Evolutionary conservation across 1,140 invertebrate species (phyloP).

Genomic region (Ceratina japonica): DNA sequence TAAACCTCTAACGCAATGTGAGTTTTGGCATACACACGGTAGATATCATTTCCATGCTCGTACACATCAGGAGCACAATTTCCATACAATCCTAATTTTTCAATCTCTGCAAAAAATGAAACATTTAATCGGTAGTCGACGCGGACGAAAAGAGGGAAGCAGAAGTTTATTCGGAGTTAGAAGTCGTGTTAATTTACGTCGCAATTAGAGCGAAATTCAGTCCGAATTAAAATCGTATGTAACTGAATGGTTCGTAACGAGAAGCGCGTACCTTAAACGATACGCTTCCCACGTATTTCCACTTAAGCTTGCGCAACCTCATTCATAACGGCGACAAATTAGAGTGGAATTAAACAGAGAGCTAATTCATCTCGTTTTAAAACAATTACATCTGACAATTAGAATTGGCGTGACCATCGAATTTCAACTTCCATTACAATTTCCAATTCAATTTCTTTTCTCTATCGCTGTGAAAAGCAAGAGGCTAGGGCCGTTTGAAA

Average conservation of each 20-base stretch:
- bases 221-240: slow-evolving; percentile 2
- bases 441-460: background rate
- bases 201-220: background rate
- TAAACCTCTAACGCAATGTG: background rate
- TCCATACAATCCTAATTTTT: too few relatives aligned
- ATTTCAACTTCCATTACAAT: background rate
- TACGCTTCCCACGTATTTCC: background rate
- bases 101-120: too few relatives aligned
- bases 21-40: slow-evolving; percentile 1
- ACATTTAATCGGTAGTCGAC: too few relatives aligned
- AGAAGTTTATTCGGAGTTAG: too few relatives aligned
- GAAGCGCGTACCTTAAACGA: background rate
- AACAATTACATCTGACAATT: background rate
- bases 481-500: too few relatives aligned
- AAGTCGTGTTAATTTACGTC: background rate
- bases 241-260: background rate
- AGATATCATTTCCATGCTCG: background rate
- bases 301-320: slow-evolving; percentile 4
- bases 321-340: background rate
- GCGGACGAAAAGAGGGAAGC: too few relatives aligned
- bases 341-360: background rate
- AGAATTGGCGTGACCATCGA: background rate
- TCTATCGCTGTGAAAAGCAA: background rate
- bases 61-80: background rate
- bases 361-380: background rate